Percentiles rank a stretch among this genome's conserved stretches.
Conservation (phyloP, 1,140 invertebrate species). For the Drosophila serrata region DNA sequence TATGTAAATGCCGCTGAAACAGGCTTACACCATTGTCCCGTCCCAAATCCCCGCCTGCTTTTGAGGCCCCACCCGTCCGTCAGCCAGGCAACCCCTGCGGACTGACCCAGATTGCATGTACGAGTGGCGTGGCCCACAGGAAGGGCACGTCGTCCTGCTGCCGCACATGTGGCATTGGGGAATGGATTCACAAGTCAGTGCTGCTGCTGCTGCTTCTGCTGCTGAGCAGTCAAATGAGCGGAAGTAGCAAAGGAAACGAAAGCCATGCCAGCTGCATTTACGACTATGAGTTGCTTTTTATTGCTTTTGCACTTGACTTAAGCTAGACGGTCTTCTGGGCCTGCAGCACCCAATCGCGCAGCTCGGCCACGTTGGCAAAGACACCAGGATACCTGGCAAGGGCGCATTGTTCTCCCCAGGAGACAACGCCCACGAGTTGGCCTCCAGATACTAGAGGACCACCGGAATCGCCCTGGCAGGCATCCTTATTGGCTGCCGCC, state of each 20-base stretch:
- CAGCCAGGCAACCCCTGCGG: conserved; percentile 20
- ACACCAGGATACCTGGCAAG: conserved; percentile 49
- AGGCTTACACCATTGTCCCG: conserved; percentile 17
- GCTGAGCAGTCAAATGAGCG: conserved; percentile 48
- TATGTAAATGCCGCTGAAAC: conserved; percentile 36
- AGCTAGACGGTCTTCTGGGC: conserved; percentile 42
- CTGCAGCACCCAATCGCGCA: conserved; percentile 43
- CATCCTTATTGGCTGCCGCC: conserved; percentile 54
- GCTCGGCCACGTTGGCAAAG: conserved; percentile 51
- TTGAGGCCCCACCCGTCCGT: conserved; percentile 14
- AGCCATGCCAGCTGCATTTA: conserved; percentile 28
- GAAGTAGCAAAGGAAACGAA: conserved; percentile 27
- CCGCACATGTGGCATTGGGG: conserved; percentile 41
- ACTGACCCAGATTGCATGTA: conserved; percentile 48
- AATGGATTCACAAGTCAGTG: conserved; percentile 38
- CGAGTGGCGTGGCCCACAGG: conserved; percentile 42
- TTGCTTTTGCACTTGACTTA: conserved; percentile 34
- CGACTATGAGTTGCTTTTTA: conserved; percentile 28
- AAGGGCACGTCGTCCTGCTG: conserved; percentile 48
- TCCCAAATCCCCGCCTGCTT: conserved; percentile 6
- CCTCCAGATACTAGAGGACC: conserved; percentile 70
- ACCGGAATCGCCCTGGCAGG: conserved; percentile 77
- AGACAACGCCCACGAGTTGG: conserved; percentile 63
- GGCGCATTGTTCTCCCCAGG: conserved; percentile 66
- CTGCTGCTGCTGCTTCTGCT: conserved; percentile 12